Evolutionary conservation across 1,140 invertebrate genomes (phyloP), one percentile per base, ranked within the genome.

Genomic region (Drosophila sturtevanti): DNA sequence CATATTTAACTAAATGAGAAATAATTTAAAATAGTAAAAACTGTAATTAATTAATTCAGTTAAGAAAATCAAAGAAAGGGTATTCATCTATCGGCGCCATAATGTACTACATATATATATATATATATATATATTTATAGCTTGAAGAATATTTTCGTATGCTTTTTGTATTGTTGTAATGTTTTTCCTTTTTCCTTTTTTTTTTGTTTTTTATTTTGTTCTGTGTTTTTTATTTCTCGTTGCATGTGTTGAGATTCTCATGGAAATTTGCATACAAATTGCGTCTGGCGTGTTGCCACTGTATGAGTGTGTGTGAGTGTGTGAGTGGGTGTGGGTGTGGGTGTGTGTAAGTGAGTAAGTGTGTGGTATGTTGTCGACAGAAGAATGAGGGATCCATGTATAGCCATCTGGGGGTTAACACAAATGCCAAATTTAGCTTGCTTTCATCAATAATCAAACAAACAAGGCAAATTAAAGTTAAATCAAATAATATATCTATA

Each of bases 261-360:
- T 86, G 78, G 75, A 85, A 89, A 89, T 89, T 89, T 89, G 85
- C 85, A 89, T 89, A 90, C 87, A 89, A 89, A 89, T 89, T 89
- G 85, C 86, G 85, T 89, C 86, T 89, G 85, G 85, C 86, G 79
- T 75, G 64, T 86, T 79, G 81, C 41, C 41, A 48, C 38, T 41
- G 14, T 14, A 41, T n/a, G 10, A 18, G n/a, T n/a, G 35, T 6
- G 6, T n/a, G 38, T 37, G 12, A 34, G 12, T 63, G 12, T 62
- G 22, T 35, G 5, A 35, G 10, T 66, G 14, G n/a, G 14, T 12
- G 12, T 18, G 11, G 59, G 11, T 21, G 10, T 12, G 9, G n/a
- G 12, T 24, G 12, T 21, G 35, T 18, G 21, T 7, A 9, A 9
- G 12, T 58, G 63, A 2, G 37, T 24, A 4, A 4, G 22, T 24